These are phyloP conservation scores for Rhincodon typus DNA, from an alignment of 2,797 vertebrate genomes.

Conservation along the genomic window DNA sequence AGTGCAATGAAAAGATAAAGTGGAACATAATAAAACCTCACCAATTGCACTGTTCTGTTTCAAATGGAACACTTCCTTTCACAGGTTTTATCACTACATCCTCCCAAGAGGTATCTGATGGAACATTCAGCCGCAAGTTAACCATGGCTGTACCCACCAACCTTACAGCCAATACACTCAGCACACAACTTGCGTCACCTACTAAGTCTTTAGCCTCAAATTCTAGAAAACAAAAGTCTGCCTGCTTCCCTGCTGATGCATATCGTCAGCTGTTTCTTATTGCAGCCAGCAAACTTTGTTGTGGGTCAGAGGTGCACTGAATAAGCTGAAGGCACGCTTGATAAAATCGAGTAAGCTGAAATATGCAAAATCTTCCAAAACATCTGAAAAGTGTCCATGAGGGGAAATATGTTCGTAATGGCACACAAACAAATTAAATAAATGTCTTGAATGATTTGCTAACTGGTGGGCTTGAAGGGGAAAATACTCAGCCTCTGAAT, in stretches of 20 bases:
- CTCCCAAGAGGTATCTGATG: slow-evolving; percentile 47
- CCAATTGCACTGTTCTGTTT: neutral
- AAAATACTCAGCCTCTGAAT: neutral
- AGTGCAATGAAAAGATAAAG: neutral
- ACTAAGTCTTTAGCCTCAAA: slow-evolving; percentile 31
- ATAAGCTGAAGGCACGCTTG: neutral
- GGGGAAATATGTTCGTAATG: slow-evolving; percentile 11
- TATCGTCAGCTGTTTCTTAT: slow-evolving; percentile 42
- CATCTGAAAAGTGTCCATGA: slow-evolving; percentile 23
- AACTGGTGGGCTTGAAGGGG: neutral
- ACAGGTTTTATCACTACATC: neutral
- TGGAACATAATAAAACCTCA: slow-evolving; percentile 2
- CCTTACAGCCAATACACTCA: neutral
- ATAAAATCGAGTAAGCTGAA: slow-evolving; percentile 10
- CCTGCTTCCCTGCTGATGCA: slow-evolving; percentile 45
- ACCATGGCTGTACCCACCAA: slow-evolving; percentile 42
- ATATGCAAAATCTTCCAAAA: slow-evolving; percentile 25
- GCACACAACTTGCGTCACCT: slow-evolving; percentile 43
- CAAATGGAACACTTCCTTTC: slow-evolving; percentile 24
- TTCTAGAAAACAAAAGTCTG: slow-evolving; percentile 40
- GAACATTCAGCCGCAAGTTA: slow-evolving; percentile 53
- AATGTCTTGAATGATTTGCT: neutral
- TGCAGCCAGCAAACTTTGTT: slow-evolving; percentile 41
- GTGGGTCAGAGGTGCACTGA: slow-evolving; percentile 10
- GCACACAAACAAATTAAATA: neutral